Base-by-base conservation (phyloP, 1,140 invertebrate genomes). In the Ditylenchus dipsaci region DNA sequence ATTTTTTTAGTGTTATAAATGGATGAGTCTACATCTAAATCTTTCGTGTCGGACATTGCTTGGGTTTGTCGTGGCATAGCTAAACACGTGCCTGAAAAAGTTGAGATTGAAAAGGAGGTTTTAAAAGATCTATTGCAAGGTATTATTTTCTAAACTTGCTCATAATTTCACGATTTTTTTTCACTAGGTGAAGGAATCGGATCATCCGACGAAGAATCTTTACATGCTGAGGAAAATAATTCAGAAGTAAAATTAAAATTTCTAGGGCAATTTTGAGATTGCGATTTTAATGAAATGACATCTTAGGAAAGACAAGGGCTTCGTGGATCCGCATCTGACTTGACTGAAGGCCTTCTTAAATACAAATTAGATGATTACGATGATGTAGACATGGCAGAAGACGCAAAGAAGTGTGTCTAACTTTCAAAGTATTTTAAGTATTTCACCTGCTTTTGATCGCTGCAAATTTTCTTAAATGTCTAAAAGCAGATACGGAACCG, bases 321-420 rank as follows among this genome's bases (percentile, higher is more conserved):
- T 3, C 53, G 53, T 30, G 53, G 53, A 23, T 57, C 53, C 11
- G 53, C 53, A 5, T 33, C 3, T 33, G 59, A 19, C n/a, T n/a
- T 61, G n/a, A 27, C 27, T 45, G 59, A 61, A 61, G 59, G 59
- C 47, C 19, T 61, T 3, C 29, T 73, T 15, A 69, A 69, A 49
- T 69, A 73, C 68, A 69, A 72, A 9, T 23, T 69, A 27, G 69
- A 74, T 15, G 71, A 71, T 26, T 73, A 71, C 43, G 69, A 71
- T 45, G 29, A 71, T n/a, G 69, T 67, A 29, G 38, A 63, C 9
- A 27, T 65, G 43, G 42, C 19, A 47, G 42, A 43, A 11, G 27
- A 30, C 33, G 60, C 9, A 13, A 19, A 30, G 19, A 19, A 63
- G 3, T 13, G n/a, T n/a, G 27, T 1, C 1, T 17, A 60, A 63